These are phyloP conservation scores for Hormaphis cornu DNA, from an alignment of 1,140 invertebrate genomes.

Conservation along the genomic window DNA sequence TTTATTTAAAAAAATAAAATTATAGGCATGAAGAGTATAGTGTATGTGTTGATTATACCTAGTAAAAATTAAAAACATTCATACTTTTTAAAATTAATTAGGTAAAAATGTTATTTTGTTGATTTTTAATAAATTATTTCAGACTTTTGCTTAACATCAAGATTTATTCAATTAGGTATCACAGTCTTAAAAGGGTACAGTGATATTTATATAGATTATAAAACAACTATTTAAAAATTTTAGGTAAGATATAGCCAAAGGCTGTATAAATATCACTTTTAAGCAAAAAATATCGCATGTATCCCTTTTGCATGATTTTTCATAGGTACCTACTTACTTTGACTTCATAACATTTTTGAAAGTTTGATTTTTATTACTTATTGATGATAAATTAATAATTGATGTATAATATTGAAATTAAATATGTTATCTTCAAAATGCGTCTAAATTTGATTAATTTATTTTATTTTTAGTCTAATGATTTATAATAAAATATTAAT, in stretches of 20 bases:
- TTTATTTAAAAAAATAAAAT: no score
- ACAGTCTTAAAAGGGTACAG: background rate
- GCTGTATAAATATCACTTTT: constrained; percentile 5
- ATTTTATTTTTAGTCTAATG: background rate
- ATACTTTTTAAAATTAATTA: background rate
- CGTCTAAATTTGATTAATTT: background rate
- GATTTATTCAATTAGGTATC: background rate
- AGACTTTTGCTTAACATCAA: constrained; percentile 2
- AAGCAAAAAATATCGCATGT: constrained; percentile 20
- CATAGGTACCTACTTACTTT: no score
- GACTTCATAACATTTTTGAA: background rate
- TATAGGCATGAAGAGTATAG: no score
- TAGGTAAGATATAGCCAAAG: constrained; percentile 29
- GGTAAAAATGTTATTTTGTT: background rate
- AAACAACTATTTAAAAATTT: background rate
- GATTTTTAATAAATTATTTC: constrained; percentile 15
- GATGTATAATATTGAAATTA: background rate
- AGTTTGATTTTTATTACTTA: background rate
- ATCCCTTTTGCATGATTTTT: constrained; percentile 23
- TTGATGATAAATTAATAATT: background rate
- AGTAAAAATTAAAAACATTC: no score
- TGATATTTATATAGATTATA: constrained; percentile 20
- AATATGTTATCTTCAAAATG: background rate
- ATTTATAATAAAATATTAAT: no score
- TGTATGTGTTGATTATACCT: no score